Evolutionary conservation across 2,113 vertebrate genomes (phyloP).

Genomic region (Lasiurus cinereus): DNA sequence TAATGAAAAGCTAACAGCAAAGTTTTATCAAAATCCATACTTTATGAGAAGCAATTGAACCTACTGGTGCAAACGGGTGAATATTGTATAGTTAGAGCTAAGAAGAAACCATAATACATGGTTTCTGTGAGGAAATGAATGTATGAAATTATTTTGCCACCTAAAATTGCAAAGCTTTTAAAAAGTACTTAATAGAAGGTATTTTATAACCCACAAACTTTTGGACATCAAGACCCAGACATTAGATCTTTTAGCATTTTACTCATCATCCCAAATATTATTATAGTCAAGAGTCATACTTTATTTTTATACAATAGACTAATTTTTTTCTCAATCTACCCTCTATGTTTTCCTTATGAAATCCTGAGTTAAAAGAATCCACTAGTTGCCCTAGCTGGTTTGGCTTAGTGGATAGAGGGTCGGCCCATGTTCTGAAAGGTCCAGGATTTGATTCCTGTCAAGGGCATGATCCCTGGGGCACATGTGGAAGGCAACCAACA

Average conservation of each 20-base stretch:
- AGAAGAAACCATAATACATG: slow-evolving; percentile 13
- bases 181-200: slow-evolving; percentile 32
- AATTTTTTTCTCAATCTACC: slow-evolving; percentile 36
- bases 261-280: neutral
- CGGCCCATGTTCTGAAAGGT: no score
- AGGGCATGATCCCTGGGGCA: no score
- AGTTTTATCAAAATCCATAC: slow-evolving; percentile 35
- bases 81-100: slow-evolving; percentile 37
- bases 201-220: slow-evolving; percentile 52
- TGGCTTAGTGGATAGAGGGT: no score
- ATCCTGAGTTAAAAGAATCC: slow-evolving; percentile 51
- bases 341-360: slow-evolving; percentile 61
- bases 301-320: slow-evolving; percentile 37
- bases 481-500: no score
- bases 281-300: neutral
- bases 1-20: slow-evolving; percentile 61
- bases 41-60: slow-evolving; percentile 63
- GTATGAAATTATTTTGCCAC: slow-evolving; percentile 51
- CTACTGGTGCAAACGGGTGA: neutral
- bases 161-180: slow-evolving; percentile 31
- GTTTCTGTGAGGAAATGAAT: slow-evolving; percentile 35
- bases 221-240: neutral
- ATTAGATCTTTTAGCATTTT: slow-evolving; percentile 23
- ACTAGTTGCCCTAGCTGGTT: no score
- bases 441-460: no score